Evolutionary conservation across 2,113 vertebrate species (phyloP).

Genomic region (Trematocara stigmaticum): DNA sequence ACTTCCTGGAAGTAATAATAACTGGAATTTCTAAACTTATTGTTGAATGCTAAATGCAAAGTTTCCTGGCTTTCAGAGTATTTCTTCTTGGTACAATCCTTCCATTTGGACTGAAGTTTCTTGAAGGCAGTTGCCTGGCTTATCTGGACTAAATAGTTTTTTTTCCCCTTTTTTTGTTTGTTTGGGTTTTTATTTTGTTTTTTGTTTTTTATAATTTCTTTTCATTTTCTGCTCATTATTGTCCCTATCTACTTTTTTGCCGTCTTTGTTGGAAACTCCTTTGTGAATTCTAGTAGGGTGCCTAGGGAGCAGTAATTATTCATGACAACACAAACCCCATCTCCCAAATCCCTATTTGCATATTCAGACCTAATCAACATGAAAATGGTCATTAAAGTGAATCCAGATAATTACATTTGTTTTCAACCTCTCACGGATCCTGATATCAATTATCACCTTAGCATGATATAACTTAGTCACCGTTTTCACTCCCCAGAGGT

Average conservation of each 20-base stretch:
- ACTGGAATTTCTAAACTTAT: background rate
- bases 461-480: constrained; percentile 3
- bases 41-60: background rate
- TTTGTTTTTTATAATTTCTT: fast-evolving
- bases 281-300: background rate
- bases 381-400: background rate
- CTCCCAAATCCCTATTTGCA: background rate
- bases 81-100: background rate
- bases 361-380: background rate
- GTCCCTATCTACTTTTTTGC: background rate
- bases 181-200: background rate
- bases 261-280: background rate
- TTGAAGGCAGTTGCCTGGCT: background rate
- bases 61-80: background rate
- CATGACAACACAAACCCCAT: background rate
- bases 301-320: background rate
- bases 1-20: background rate
- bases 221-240: background rate
- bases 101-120: background rate
- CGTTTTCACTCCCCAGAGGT: constrained; percentile 16
- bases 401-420: constrained; percentile 34
- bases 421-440: background rate
- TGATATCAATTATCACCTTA: constrained; percentile 51
- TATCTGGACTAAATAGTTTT: background rate
- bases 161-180: background rate